A percentile compares a stretch with the other conserved stretches of the same genome.
Conservation (phyloP, 2,888 invertebrate genomes). For the Anorthoa munda region DNA sequence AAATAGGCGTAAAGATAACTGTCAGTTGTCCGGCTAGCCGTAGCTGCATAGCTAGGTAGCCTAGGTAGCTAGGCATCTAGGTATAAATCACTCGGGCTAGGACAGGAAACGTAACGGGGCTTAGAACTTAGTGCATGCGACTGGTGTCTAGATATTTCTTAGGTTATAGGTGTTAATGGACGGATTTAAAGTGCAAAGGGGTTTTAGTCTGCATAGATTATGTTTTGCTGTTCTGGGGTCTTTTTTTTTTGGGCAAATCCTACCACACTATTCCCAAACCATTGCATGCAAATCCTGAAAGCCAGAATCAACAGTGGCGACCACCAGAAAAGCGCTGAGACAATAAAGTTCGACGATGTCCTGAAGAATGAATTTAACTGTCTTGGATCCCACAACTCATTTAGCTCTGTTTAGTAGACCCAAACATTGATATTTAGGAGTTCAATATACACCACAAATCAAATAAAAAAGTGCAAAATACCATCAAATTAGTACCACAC, state of each 20-base stretch:
- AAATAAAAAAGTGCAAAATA: constrained; percentile 4
- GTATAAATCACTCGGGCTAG: constrained; percentile 33
- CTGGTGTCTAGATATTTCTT: constrained; percentile 19
- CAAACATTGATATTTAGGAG: not conserved
- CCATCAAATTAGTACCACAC: constrained; percentile 11
- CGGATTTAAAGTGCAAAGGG: not conserved
- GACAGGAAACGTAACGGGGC: constrained; percentile 57
- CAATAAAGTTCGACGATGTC: no score
- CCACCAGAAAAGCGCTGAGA: no score
- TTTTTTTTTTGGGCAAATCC: no score
- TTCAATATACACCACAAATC: not conserved
- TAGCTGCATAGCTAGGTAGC: constrained; percentile 25
- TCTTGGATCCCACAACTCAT: no score
- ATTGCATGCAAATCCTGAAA: no score
- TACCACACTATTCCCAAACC: no score
- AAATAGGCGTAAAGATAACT: constrained; percentile 48
- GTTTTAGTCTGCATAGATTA: not conserved
- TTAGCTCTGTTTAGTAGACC: not conserved
- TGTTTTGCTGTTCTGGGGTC: not conserved
- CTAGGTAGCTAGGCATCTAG: constrained; percentile 27
- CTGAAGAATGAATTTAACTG: no score
- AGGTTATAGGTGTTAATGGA: constrained; percentile 28
- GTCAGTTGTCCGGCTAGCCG: constrained; percentile 34
- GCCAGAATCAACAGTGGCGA: no score
- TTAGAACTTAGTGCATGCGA: constrained; percentile 30